A percentile compares a stretch with the other conserved stretches of the same genome.
Conservation (phyloP, 2,113 vertebrate genomes). For the Phrynosoma platyrhinos region DNA sequence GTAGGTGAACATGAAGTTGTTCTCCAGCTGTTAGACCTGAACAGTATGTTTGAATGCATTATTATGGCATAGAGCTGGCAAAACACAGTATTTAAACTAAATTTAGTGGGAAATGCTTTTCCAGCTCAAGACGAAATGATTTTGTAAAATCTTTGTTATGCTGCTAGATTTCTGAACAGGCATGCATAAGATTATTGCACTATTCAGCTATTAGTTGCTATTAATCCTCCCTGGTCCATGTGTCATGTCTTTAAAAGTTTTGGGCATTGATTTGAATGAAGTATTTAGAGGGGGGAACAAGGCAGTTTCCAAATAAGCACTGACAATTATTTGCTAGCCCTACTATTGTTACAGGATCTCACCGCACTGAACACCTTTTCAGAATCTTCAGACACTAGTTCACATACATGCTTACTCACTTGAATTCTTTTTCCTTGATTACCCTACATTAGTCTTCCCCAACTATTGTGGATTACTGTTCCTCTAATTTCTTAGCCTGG, state of each 20-base stretch:
- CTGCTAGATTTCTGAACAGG: too few species aligned
- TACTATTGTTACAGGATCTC: too few species aligned
- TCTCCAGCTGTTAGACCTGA: neutral
- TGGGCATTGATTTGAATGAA: neutral
- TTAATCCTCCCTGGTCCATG: neutral
- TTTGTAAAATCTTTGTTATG: neutral
- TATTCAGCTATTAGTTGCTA: neutral
- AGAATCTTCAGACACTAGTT: neutral
- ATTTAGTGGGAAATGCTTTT: neutral
- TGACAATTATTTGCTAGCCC: too few species aligned
- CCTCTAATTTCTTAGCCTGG: neutral
- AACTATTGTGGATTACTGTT: neutral
- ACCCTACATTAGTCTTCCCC: neutral
- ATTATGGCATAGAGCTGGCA: neutral
- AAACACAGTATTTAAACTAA: neutral
- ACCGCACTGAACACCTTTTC: neutral
- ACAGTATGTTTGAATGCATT: accelerated
- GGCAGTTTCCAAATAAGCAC: too few species aligned
- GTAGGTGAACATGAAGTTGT: neutral
- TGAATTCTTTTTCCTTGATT: neutral
- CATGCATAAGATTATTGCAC: neutral
- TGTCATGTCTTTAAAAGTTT: neutral
- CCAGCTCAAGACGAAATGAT: neutral
- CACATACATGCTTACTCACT: neutral
- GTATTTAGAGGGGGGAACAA: neutral